These are phyloP conservation scores for Salpingus planirostris DNA, from an alignment of 2,888 invertebrate genomes.

Conservation along the genomic window DNA sequence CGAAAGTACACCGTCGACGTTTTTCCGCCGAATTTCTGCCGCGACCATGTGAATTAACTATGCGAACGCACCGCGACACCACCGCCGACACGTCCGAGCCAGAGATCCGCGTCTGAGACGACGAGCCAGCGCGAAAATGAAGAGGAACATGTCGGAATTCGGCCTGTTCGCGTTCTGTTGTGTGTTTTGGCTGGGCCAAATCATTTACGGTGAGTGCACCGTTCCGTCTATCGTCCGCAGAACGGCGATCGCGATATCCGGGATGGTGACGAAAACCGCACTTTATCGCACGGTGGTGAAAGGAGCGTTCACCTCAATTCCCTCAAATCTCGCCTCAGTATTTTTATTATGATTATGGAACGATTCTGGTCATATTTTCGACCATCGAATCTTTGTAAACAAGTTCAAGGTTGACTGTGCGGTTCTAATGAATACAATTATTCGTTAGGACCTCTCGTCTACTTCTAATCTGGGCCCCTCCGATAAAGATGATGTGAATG, in stretches of 20 bases:
- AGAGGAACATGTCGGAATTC: conserved; percentile 28
- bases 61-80: conserved; percentile 19
- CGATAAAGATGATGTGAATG: too few relatives aligned
- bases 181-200: conserved; percentile 32
- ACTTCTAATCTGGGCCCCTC: too few relatives aligned
- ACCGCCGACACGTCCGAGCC: conserved; percentile 2
- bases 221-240: not conserved
- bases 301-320: too few relatives aligned
- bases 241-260: conserved; percentile 1
- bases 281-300: too few relatives aligned
- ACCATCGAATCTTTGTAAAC: conserved; percentile 7
- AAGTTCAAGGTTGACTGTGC: conserved; percentile 11
- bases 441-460: too few relatives aligned
- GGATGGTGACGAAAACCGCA: too few relatives aligned
- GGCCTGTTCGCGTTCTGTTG: conserved; percentile 28
- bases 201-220: conserved; percentile 29
- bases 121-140: conserved; percentile 12
- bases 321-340: too few relatives aligned
- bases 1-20: conserved; percentile 19
- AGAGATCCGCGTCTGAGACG: conserved; percentile 8
- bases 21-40: conserved; percentile 30
- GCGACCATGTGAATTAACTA: conserved; percentile 26
- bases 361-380: too few relatives aligned
- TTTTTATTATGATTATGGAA: too few relatives aligned
- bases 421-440: conserved; percentile 2